Base-by-base conservation (phyloP, 2,113 vertebrate species). In the Crotophaga sulcirostris region DNA sequence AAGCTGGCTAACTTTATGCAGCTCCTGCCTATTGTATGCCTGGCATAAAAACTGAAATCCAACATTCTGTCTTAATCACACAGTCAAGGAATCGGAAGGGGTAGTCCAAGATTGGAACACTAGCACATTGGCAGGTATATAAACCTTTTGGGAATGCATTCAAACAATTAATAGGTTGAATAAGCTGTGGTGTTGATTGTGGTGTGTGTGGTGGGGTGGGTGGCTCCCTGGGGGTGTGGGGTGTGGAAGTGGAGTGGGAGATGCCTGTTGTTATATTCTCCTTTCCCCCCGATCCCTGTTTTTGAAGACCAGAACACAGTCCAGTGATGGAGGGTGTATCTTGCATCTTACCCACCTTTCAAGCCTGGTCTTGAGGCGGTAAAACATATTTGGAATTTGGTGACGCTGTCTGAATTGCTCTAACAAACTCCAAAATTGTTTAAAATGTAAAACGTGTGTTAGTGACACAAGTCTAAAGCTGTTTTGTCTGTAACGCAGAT, bases 101-200 rank as follows among this genome's bases (percentile, higher is more conserved):
- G 97, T 97, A 86, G 97, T 97, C 84, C 97, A 97, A 28, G 97
- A 97, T 75, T 97, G 97, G 97, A 97, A 97, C 94, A 97, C 97
- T 92, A 97, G 96, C 95, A 97, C 97, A 2, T 74, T 97, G 96
- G 56, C 96, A 97, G 97, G 97, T 97, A 97, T 10, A 76, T 79
- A 77, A 85, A 85, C 25, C 11, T 97, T 90, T 94, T 88, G 82
- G 52, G 51, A 88, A 83, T 84, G 34, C 4, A 5, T 93, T 87
- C 5, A 3, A 88, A 31, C 29, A 63, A 9, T 49, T 52, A 84
- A 17, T 75, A 87, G 67, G 42, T 62, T 92, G 40, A 90, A 42
- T 75, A 84, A 93, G 25, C 9, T 28, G 36, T 36, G 38, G 14
- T 51, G 56, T n/a, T 86, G 81, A n/a, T 33, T 89, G 86, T 70